Conservation (phyloP, 30 jellyfish, hydroid and myxozoan genomes). For the Pelagia noctiluca region DNA sequence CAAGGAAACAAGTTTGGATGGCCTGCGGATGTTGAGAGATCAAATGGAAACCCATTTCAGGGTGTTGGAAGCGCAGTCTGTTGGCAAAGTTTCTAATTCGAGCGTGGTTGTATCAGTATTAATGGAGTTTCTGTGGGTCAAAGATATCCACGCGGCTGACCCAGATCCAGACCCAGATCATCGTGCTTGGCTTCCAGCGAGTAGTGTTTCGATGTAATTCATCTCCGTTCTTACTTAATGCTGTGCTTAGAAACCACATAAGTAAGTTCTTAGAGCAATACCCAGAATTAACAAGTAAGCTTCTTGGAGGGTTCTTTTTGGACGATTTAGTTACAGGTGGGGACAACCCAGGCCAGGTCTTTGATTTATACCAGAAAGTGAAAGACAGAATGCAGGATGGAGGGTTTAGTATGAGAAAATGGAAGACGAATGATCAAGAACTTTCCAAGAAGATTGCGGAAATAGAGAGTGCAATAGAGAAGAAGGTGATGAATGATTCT, state of each 20-base stretch:
- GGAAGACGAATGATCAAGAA: not conserved
- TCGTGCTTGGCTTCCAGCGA: not conserved
- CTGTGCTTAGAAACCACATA: slow-evolving; percentile 27
- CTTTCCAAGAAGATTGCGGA: slow-evolving; percentile 7
- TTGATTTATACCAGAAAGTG: slow-evolving; percentile 20
- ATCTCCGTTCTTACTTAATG: slow-evolving; percentile 49
- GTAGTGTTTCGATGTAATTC: slow-evolving; percentile 34
- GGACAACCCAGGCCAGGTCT: slow-evolving; percentile 1
- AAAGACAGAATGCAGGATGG: slow-evolving; percentile 19
- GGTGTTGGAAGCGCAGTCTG: slow-evolving; percentile 12
- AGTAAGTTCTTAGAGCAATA: slow-evolving; percentile 11
- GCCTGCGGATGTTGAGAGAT: slow-evolving; percentile 27
- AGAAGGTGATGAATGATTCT: not conserved
- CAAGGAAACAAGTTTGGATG: not conserved
- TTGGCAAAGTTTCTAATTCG: not conserved
- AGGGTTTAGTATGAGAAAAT: slow-evolving; percentile 9
- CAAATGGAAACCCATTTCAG: slow-evolving; percentile 30
- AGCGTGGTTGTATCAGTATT: slow-evolving; percentile 21
- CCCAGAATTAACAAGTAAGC: slow-evolving; percentile 24
- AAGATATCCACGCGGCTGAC: not conserved
- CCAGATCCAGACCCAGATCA: not conserved
- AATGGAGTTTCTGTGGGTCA: slow-evolving; percentile 31
- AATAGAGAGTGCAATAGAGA: not conserved
- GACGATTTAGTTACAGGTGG: slow-evolving; percentile 13
- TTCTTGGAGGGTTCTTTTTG: slow-evolving; percentile 1